A percentile compares a stretch with the other conserved stretches of the same genome.
These are phyloP conservation scores for Axis porcinus DNA, from an alignment of 2,113 vertebrate species.

Conservation along the genomic window DNA sequence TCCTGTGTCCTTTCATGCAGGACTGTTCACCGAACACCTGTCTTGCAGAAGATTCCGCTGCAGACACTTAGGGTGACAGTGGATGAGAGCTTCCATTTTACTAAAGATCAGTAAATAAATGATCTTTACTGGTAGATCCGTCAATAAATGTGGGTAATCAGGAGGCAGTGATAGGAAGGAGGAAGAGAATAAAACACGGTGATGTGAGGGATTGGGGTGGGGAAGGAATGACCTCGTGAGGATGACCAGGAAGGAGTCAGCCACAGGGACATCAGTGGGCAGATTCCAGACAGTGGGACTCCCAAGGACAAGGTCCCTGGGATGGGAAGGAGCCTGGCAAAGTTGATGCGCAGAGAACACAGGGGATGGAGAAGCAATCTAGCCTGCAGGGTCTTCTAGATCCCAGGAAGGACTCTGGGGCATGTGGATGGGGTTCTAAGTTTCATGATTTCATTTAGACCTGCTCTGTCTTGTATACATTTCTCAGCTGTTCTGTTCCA, in stretches of 20 bases:
- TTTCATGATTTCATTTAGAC: background rate
- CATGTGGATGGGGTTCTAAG: background rate
- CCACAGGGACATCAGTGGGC: background rate
- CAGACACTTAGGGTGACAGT: background rate
- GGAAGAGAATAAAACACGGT: background rate
- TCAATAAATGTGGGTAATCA: background rate
- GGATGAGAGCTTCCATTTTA: background rate
- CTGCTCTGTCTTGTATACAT: background rate
- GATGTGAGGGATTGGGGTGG: background rate
- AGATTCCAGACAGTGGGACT: too few species aligned
- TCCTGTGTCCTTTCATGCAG: background rate
- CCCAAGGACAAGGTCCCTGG: accelerated
- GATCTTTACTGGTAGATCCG: background rate
- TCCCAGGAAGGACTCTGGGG: background rate
- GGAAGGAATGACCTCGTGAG: background rate
- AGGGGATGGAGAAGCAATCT: background rate
- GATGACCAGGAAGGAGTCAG: background rate
- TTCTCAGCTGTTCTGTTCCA: background rate
- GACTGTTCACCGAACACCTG: background rate
- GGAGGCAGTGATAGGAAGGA: background rate
- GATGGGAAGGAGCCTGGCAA: too few species aligned
- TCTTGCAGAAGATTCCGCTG: accelerated
- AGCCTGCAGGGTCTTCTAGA: background rate
- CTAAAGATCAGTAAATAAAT: background rate
- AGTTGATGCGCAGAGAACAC: background rate